Evolutionary conservation across 2,113 vertebrate genomes (phyloP).

Genomic region (Colossoma macropomum): DNA sequence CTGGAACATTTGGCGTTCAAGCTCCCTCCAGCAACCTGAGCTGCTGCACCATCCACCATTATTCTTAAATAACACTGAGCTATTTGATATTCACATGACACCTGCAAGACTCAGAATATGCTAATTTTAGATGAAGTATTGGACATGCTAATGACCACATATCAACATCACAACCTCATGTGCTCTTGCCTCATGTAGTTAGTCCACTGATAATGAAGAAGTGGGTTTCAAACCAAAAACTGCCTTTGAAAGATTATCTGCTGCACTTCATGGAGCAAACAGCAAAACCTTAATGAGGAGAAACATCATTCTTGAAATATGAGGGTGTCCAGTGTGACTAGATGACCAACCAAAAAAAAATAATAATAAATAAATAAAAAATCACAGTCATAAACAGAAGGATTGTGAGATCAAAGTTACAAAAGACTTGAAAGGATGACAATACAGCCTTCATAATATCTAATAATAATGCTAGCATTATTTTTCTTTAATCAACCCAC

Average conservation of each 20-base stretch:
- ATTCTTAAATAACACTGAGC: not conserved
- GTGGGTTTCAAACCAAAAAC: not conserved
- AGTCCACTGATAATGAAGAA: not conserved
- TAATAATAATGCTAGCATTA: conserved; percentile 10
- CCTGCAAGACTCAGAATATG: not conserved
- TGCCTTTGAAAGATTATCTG: not conserved
- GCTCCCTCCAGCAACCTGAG: not conserved
- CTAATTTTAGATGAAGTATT: not conserved
- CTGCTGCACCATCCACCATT: not conserved
- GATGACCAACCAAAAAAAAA: too few relatives aligned
- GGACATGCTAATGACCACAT: not conserved
- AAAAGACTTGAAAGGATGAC: not conserved
- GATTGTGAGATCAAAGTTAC: conserved; percentile 11
- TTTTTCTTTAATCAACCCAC: not conserved
- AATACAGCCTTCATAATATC: not conserved
- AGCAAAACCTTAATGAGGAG: not conserved
- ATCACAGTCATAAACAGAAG: too few relatives aligned
- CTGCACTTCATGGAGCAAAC: not conserved
- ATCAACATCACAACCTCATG: not conserved
- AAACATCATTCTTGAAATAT: not conserved
- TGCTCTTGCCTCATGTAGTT: not conserved
- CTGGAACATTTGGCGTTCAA: not conserved
- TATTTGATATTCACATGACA: not conserved
- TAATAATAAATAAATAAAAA: not conserved
- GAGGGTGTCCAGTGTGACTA: not conserved